Evolutionary conservation across 92 coral and sea anemone species (phyloP), one percentile per base, ranked within the genome.

Genomic region (Plumapathes pennacea): DNA sequence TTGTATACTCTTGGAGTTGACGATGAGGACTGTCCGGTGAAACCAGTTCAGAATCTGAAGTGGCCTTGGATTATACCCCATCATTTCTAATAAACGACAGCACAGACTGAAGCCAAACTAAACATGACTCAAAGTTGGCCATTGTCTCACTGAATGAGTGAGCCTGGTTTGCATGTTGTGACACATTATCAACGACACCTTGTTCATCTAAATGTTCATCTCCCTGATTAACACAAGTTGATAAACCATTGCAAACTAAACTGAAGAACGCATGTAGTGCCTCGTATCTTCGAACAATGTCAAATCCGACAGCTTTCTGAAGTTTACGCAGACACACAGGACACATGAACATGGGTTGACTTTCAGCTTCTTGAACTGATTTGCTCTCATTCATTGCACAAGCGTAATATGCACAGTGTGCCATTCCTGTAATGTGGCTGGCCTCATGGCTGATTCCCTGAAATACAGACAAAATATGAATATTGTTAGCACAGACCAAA

Each of bases 351-450:
- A 92, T 33, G 1, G 98, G 98, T 36, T 92, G 98, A n/a, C 39
- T 55, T 40, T 88, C 83, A 4, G 98, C 98, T 67, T 88, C 78
- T 18, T 28, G 41, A 50, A 88, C 57, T 2, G 95, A 80, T 13
- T 69, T 56, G 44, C 98, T 92, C 65, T 84, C 94, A 49, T 92
- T 92, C 96, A 88, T 92, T 19, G 86, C 90, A 69, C 98, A 92
- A 41, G 94, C 55, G 56, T 84, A 88, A 57, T 77, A 92, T 32
- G 86, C 66, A 59, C 98, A 92, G 32, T 92, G 98, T 4, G 85
- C 71, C 61, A 92, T 77, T 34, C 98, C 98, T 52, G 81, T 72
- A 15, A 81, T 49, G 47, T 92, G 96, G 20, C 98, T 86, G 47
- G 85, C 46, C 71, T 92, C 96, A 72, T 92, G 98, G 34, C 90